A percentile compares a stretch with the other conserved stretches of the same genome.
Conservation (phyloP, 2,113 vertebrate genomes). For the Bufo bufo region DNA sequence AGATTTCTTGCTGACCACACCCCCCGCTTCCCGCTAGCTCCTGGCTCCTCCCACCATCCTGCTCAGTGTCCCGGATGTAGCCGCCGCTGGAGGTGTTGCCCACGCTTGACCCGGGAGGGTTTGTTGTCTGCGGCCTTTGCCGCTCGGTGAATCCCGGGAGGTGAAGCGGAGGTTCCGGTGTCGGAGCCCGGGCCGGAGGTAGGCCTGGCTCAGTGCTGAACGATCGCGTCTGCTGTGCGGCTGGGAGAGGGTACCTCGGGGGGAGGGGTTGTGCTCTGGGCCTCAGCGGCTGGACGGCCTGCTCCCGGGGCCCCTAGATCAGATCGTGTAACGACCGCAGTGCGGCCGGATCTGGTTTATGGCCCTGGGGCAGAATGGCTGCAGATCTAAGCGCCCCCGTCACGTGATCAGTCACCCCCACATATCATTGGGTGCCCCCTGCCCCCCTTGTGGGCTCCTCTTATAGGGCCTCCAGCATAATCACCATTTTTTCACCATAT, state of each 20-base stretch:
- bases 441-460: no score
- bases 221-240: background rate
- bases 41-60: background rate
- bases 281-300: background rate
- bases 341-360: background rate
- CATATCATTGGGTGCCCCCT: no score
- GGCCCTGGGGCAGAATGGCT: no score
- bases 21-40: background rate
- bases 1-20: background rate
- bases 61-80: conserved; percentile 52
- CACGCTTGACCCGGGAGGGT: conserved; percentile 35
- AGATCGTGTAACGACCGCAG: background rate
- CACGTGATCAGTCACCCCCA: no score
- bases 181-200: background rate
- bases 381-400: no score
- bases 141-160: conserved; percentile 19
- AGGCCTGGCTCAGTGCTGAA: background rate
- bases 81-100: conserved; percentile 19
- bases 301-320: background rate
- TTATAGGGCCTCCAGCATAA: no score
- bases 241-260: background rate
- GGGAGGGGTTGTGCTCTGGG: background rate
- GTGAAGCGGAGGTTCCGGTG: background rate
- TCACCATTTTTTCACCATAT: no score
- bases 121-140: conserved; percentile 51